Evolutionary conservation across 2,797 vertebrate species (phyloP).

Genomic region (Poeciliopsis infans): DNA sequence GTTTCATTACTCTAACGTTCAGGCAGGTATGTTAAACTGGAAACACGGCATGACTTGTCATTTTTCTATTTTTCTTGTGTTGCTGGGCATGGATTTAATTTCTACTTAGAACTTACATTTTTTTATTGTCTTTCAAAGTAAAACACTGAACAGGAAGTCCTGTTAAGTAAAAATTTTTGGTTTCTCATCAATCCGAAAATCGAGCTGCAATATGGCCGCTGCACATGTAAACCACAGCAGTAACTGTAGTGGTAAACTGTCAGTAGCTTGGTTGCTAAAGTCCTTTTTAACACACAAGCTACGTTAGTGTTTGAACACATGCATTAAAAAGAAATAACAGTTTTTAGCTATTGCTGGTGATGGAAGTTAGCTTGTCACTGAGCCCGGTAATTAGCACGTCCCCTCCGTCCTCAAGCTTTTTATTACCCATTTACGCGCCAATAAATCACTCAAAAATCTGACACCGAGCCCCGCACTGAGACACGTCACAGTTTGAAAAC

Average conservation of each 20-base stretch:
- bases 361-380: not conserved
- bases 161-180: not conserved
- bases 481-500: conserved; percentile 40
- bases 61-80: not conserved
- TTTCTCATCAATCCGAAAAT: not conserved
- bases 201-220: not conserved
- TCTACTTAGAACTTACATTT: not conserved
- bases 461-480: conserved; percentile 58
- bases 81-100: not conserved
- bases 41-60: not conserved
- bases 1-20: not conserved
- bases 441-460: conserved; percentile 76
- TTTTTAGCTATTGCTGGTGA: not conserved
- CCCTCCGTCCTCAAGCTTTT: not conserved
- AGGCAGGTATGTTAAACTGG: not conserved
- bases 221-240: not conserved
- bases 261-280: not conserved
- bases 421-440: conserved; percentile 73
- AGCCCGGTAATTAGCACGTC: not conserved
- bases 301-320: not conserved
- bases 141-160: not conserved
- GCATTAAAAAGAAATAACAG: not conserved
- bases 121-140: not conserved
- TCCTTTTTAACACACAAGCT: not conserved
- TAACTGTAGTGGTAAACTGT: not conserved